These are phyloP conservation scores for Galago senegalensis DNA, from an alignment of 2,797 vertebrate genomes.

Conservation along the genomic window DNA sequence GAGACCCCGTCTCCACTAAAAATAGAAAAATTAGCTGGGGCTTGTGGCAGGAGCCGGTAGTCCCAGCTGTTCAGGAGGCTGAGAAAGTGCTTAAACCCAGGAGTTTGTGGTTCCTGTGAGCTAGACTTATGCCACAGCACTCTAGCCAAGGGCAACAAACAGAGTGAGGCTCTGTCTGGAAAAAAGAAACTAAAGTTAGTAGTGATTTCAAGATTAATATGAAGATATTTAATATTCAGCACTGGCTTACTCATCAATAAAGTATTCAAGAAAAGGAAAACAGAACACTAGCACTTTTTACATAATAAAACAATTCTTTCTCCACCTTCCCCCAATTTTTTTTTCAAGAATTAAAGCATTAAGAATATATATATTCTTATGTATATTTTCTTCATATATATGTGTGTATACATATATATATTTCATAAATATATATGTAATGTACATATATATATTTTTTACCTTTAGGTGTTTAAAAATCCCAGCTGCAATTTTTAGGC, in stretches of 20 bases:
- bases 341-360: neutral
- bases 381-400: no score
- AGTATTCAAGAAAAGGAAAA: neutral
- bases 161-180: no score
- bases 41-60: no score
- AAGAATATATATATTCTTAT: neutral
- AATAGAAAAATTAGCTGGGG: no score
- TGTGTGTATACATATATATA: no score
- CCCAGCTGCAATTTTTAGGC: conserved; percentile 96
- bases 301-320: neutral
- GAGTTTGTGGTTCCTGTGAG: no score
- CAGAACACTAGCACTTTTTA: neutral
- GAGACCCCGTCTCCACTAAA: no score
- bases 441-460: neutral
- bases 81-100: no score
- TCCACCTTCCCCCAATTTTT: neutral
- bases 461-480: conserved; percentile 98
- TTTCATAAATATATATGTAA: no score
- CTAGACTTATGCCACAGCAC: no score
- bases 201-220: neutral
- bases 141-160: no score
- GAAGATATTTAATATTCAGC: neutral
- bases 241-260: neutral
- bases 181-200: neutral
- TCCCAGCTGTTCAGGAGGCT: no score